These are phyloP conservation scores for Neotoma lepida DNA, from an alignment of 2,113 vertebrate genomes.

Conservation along the genomic window DNA sequence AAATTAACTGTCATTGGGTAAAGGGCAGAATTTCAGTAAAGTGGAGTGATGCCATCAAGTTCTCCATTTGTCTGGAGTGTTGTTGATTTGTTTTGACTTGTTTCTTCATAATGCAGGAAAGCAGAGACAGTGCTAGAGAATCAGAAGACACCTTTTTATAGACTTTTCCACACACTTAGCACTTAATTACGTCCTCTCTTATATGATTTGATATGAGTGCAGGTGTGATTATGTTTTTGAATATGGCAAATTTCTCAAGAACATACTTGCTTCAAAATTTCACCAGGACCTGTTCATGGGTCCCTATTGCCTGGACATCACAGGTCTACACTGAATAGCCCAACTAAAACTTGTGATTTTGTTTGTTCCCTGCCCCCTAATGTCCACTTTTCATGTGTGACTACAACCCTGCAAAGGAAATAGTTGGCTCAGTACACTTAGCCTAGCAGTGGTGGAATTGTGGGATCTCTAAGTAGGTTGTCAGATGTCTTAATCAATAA, in stretches of 20 bases:
- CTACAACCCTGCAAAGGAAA: background rate
- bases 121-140: background rate
- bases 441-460: background rate
- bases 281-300: conserved; percentile 41
- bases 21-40: background rate
- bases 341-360: conserved; percentile 16
- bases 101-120: background rate
- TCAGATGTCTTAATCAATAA: background rate
- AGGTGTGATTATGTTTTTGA: conserved; percentile 33
- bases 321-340: background rate
- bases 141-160: background rate
- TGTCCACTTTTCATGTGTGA: background rate
- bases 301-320: background rate
- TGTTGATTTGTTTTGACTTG: conserved; percentile 5
- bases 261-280: background rate
- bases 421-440: background rate
- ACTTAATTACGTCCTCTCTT: conserved; percentile 22
- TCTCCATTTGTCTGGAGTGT: background rate
- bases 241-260: conserved; percentile 27
- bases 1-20: background rate
- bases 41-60: background rate
- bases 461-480: background rate
- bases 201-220: conserved; percentile 9
- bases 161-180: background rate
- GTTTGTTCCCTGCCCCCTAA: background rate